Conservation (phyloP, 1,140 invertebrate genomes). For the Cydia pomonella region DNA sequence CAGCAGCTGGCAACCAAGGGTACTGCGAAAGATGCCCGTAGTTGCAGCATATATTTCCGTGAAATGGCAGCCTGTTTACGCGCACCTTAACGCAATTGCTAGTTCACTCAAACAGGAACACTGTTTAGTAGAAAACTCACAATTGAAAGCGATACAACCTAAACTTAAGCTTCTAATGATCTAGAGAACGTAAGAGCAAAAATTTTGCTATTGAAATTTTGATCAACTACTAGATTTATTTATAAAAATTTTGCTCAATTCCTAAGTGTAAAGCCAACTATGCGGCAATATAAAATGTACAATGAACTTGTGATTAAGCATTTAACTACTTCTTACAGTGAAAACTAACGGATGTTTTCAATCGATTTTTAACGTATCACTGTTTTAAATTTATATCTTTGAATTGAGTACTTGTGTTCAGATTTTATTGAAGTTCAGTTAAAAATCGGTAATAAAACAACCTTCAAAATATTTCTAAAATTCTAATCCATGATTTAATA, state of each 20-base stretch:
- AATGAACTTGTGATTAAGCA: slow-evolving; percentile 42
- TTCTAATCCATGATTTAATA: slow-evolving; percentile 16
- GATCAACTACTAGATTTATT: slow-evolving; percentile 20
- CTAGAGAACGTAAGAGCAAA: slow-evolving; percentile 40
- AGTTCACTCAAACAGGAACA: slow-evolving; percentile 46
- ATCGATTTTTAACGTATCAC: slow-evolving; percentile 8
- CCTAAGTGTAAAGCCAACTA: slow-evolving; percentile 41
- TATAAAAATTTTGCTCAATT: slow-evolving; percentile 33
- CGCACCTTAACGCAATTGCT: slow-evolving; percentile 47
- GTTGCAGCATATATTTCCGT: background rate
- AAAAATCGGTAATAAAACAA: slow-evolving; percentile 1
- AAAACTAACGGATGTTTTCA: slow-evolving; percentile 10
- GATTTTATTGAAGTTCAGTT: background rate
- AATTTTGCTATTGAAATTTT: slow-evolving; percentile 8
- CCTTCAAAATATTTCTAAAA: background rate
- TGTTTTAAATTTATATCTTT: background rate
- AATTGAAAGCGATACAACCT: slow-evolving; percentile 59
- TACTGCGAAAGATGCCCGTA: background rate
- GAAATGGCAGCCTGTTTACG: background rate
- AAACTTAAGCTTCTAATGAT: slow-evolving; percentile 71
- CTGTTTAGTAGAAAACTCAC: slow-evolving; percentile 48
- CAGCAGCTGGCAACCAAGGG: slow-evolving; percentile 36
- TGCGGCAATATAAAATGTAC: slow-evolving; percentile 39
- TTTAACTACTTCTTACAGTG: slow-evolving; percentile 41
- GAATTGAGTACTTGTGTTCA: no score